A percentile compares a stretch with the other conserved stretches of the same genome.
phyloP scores from a whole-genome alignment of 1,140 invertebrate genomes.

The Plodia interpunctella region DNA sequence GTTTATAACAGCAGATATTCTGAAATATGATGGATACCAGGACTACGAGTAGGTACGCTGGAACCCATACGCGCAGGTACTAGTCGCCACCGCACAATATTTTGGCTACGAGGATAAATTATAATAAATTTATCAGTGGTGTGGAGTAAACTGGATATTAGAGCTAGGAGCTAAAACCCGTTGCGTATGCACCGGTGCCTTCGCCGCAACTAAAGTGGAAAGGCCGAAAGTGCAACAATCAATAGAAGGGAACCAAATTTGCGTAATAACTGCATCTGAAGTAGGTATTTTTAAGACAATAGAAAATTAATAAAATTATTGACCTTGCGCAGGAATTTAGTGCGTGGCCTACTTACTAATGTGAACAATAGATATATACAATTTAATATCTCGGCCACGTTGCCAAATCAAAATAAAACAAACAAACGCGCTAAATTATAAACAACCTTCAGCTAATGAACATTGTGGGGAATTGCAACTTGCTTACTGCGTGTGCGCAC shows the following conservation, averaged over 20 bases:
- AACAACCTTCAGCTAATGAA: slow-evolving; percentile 22
- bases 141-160: no score
- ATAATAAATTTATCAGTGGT: no score
- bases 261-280: no score
- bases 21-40: slow-evolving; percentile 44
- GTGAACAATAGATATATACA: background rate
- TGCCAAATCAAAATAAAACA: slow-evolving; percentile 10
- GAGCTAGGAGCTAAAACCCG: no score
- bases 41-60: slow-evolving; percentile 55
- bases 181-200: no score
- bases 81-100: slow-evolving; percentile 38
- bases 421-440: slow-evolving; percentile 9
- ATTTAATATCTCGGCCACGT: slow-evolving; percentile 7
- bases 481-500: slow-evolving; percentile 26
- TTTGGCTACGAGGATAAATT: slow-evolving; percentile 51
- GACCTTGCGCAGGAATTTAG: background rate
- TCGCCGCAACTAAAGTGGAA: no score
- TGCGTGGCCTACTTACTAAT: slow-evolving; percentile 5
- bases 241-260: no score
- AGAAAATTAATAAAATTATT: no score
- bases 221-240: no score
- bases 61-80: slow-evolving; percentile 56
- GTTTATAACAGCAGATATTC: slow-evolving; percentile 48
- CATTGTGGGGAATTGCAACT: slow-evolving; percentile 13
- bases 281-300: no score